Conservation (phyloP, 2,113 vertebrate genomes). For the Baryphthengus martii region DNA sequence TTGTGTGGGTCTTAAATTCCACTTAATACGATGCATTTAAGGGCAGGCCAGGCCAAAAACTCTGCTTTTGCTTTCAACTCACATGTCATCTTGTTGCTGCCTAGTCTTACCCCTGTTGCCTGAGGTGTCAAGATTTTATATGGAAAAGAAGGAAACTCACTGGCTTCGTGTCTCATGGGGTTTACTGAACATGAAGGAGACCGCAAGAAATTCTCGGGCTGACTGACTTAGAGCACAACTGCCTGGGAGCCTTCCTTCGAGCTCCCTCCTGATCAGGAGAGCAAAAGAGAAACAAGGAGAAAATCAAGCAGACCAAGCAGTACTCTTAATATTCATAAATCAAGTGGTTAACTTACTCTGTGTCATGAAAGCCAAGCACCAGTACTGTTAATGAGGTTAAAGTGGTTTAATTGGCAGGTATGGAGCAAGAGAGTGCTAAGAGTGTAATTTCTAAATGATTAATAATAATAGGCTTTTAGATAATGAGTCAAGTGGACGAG, state of each 20-base stretch:
- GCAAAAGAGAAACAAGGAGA: background rate
- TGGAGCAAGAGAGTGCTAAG: background rate
- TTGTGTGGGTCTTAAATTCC: background rate
- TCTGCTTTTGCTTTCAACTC: conserved; percentile 3
- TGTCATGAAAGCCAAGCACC: conserved; percentile 33
- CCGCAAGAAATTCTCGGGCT: background rate
- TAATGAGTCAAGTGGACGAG: conserved; percentile 39
- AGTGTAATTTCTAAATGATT: conserved; percentile 46
- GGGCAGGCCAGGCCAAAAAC: background rate
- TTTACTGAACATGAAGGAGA: background rate
- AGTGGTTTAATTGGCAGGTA: conserved; percentile 57
- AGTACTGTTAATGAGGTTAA: conserved; percentile 44
- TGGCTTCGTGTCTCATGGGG: background rate
- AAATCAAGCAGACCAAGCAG: background rate
- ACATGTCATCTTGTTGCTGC: background rate
- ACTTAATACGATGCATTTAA: background rate
- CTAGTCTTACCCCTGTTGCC: background rate
- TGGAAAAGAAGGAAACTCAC: background rate
- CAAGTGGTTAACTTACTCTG: conserved; percentile 25
- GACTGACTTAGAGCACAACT: conserved; percentile 7
- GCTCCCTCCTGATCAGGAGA: background rate
- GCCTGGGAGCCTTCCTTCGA: background rate
- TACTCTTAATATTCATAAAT: conserved; percentile 28
- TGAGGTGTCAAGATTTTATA: conserved; percentile 11
- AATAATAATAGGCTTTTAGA: conserved; percentile 50